Evolutionary conservation across 2,113 vertebrate genomes (phyloP).

Genomic region (Dasypus novemcinctus): DNA sequence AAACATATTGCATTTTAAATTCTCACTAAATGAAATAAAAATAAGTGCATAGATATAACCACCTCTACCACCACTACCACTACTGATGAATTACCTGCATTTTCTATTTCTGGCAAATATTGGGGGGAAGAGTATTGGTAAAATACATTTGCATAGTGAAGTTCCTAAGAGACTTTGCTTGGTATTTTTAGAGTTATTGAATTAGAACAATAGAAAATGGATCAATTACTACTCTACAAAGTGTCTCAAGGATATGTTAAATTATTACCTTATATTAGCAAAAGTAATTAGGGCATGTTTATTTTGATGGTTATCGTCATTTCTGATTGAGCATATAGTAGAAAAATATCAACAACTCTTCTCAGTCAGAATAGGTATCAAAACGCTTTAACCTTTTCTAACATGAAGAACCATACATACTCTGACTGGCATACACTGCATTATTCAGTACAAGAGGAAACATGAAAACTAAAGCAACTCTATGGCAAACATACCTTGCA

Average conservation of each 20-base stretch:
- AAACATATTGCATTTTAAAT: background rate
- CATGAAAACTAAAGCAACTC: background rate
- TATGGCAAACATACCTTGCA: accelerated
- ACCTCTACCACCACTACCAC: too few species aligned
- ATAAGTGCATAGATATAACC: background rate
- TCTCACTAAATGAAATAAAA: background rate
- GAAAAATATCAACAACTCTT: background rate
- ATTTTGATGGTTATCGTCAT: background rate
- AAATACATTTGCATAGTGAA: background rate
- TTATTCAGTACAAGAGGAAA: background rate
- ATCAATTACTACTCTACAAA: background rate
- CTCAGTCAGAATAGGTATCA: background rate
- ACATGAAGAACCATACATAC: background rate
- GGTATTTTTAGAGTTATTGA: background rate
- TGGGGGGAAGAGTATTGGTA: background rate
- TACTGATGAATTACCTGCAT: background rate
- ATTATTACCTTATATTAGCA: background rate
- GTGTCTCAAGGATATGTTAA: background rate
- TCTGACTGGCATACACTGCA: background rate
- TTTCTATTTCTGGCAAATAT: background rate
- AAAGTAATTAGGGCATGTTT: slow-evolving; percentile 15
- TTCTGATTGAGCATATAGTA: background rate
- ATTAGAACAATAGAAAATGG: background rate
- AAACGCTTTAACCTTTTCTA: background rate
- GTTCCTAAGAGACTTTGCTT: background rate